A percentile compares a stretch with the other conserved stretches of the same genome.
Conservation (phyloP, 2,888 invertebrate species). For the Cataglyphis cursor region DNA sequence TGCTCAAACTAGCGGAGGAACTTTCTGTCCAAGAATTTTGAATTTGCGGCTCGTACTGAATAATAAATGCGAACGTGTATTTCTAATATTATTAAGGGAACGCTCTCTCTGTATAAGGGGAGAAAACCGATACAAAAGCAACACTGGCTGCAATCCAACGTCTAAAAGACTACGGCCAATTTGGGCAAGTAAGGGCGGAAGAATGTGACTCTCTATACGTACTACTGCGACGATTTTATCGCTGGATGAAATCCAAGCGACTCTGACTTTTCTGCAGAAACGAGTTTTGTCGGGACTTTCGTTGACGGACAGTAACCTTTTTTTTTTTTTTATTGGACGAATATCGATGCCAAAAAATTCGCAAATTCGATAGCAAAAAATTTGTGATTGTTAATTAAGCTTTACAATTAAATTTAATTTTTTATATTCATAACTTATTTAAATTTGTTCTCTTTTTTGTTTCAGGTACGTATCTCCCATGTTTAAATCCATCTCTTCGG, state of each 20-base stretch:
- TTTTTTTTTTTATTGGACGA: background rate
- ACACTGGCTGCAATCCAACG: constrained; percentile 80
- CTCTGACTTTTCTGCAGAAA: constrained; percentile 72
- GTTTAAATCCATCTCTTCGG: constrained; percentile 44
- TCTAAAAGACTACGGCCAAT: constrained; percentile 76
- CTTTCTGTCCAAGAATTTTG: background rate
- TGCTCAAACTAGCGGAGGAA: background rate
- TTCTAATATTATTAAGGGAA: background rate
- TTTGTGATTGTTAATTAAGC: background rate
- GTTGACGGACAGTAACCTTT: background rate
- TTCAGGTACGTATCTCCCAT: constrained; percentile 80
- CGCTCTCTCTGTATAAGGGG: constrained; percentile 35
- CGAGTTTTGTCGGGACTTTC: constrained; percentile 63
- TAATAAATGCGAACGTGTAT: background rate
- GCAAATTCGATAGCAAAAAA: constrained; percentile 1
- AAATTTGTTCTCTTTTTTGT: constrained; percentile 66
- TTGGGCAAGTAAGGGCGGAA: constrained; percentile 66
- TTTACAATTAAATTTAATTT: constrained; percentile 4
- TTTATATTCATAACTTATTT: background rate
- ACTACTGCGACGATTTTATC: constrained; percentile 69
- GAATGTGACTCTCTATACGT: constrained; percentile 55
- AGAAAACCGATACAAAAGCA: constrained; percentile 51
- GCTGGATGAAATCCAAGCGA: constrained; percentile 82
- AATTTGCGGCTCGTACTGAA: background rate
- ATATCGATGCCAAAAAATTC: background rate